These are phyloP conservation scores for Alosa sapidissima DNA, from an alignment of 2,797 vertebrate species.

Conservation along the genomic window DNA sequence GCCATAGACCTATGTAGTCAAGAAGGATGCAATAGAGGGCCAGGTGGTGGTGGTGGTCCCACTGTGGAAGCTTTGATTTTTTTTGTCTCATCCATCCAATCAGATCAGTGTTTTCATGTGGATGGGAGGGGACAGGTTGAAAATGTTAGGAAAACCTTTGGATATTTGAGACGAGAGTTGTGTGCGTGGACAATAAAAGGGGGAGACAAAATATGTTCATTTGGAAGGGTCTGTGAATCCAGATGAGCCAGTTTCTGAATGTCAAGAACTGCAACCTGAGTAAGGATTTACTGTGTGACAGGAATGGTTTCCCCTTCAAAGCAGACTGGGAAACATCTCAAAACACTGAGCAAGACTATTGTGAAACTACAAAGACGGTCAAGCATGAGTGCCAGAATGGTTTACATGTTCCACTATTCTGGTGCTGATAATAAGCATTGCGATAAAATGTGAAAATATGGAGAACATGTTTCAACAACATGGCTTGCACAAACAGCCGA, in stretches of 20 bases:
- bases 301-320: neutral
- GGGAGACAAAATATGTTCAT: neutral
- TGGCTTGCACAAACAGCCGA: neutral
- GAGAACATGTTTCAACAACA: neutral
- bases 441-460: neutral
- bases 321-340: neutral
- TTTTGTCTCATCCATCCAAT: neutral
- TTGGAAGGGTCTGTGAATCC: neutral
- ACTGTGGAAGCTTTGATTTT: neutral
- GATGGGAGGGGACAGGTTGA: neutral
- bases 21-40: no score
- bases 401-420: neutral
- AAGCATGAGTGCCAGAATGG: neutral
- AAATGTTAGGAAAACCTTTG: neutral
- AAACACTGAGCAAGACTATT: neutral
- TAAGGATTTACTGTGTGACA: constrained; percentile 3
- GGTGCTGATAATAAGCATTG: no score
- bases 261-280: neutral
- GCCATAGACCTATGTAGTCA: neutral
- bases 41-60: neutral
- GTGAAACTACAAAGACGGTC: neutral
- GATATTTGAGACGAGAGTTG: neutral
- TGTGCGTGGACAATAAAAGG: neutral
- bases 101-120: neutral
- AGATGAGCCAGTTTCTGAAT: neutral